Evolutionary conservation across 1,140 invertebrate genomes (phyloP).

Genomic region (Fopius arisanus): DNA sequence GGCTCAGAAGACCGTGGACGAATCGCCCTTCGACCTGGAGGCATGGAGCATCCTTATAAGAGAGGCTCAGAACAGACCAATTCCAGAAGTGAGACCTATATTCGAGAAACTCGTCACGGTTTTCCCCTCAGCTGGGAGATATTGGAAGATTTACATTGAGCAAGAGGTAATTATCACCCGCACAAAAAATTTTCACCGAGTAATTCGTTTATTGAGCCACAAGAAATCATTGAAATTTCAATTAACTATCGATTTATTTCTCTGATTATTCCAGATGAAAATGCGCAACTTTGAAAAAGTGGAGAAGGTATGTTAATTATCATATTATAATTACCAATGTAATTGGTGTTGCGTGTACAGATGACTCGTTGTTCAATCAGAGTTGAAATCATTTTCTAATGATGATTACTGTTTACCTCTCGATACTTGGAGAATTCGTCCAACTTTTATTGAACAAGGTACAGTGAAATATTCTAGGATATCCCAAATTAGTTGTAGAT

Average conservation of each 20-base stretch:
- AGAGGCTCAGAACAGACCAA: slow-evolving; percentile 89
- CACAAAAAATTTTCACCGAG: too few relatives aligned
- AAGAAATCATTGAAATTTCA: slow-evolving; percentile 19
- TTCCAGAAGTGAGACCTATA: slow-evolving; percentile 88
- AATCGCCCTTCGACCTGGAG: slow-evolving; percentile 92
- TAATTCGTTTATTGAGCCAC: not conserved
- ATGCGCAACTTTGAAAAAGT: slow-evolving; percentile 95
- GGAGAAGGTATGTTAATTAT: slow-evolving; percentile 86
- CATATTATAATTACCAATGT: slow-evolving; percentile 47
- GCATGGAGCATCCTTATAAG: slow-evolving; percentile 95
- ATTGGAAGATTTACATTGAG: slow-evolving; percentile 99
- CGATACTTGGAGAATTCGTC: not conserved
- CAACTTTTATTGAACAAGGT: slow-evolving; percentile 35
- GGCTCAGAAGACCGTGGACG: slow-evolving; percentile 82
- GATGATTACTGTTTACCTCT: not conserved
- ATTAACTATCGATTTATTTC: slow-evolving; percentile 13
- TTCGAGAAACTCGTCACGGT: slow-evolving; percentile 94
- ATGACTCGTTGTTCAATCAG: slow-evolving; percentile 46
- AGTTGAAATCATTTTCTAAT: slow-evolving; percentile 22
- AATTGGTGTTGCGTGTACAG: slow-evolving; percentile 37
- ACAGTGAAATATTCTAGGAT: not conserved
- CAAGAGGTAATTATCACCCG: slow-evolving; percentile 80
- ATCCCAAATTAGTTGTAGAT: slow-evolving; percentile 11
- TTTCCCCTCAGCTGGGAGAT: slow-evolving; percentile 95
- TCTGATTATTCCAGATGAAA: slow-evolving; percentile 81